Evolutionary conservation across 2,888 invertebrate species (phyloP), one percentile per base, ranked within the genome.

Genomic region (Stenolophus ochropezus): DNA sequence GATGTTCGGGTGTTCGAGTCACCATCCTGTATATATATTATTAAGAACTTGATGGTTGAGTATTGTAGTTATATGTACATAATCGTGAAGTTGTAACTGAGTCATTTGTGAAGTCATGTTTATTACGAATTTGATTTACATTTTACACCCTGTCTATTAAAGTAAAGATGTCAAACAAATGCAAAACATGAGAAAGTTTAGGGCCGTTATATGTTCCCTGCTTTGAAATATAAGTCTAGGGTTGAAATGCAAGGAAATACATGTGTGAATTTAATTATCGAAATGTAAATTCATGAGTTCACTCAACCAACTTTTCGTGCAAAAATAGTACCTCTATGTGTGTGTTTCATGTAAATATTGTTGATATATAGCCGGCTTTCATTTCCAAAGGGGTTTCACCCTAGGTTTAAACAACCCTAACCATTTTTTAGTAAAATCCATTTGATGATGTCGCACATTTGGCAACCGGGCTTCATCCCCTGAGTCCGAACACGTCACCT

Each of bases 401-500:
- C 33, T 42, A 42, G 33, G 33, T 42, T 42, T 42, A 11, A 42
- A 42, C 33, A 11, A 42, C 33, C 33, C 33, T 42, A 42, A 42
- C 33, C 33, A 42, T 42, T 42, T 33, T 42, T 42, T 42, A 42
- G 33, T 42, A 42, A 42, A 42, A 42, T 42, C 33, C 33, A 42
- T 42, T 42, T 42, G 33, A 42, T 42, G 33, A 42, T 42, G 33
- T 42, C 18, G 61, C 61, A 61, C 61, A 21, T 61, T 61, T 61
- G 25, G 71, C 33, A 33, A 42, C 16, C 42, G 47, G 23, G 21
- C 20, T 21, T 33, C 71, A 33, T 71, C 71, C 33, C 71, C 65
- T 11, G n/a, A 42, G 73, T 47, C 73, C n/a, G n/a, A n/a, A 21
- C 73, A 73, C 47, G 53, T 75, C 65, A 61, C 78, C 47, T 65